Percentiles rank a stretch among this genome's conserved stretches.
These are phyloP conservation scores for Venustoraphidia nigricollis DNA, from an alignment of 2,888 invertebrate genomes.

Conservation along the genomic window DNA sequence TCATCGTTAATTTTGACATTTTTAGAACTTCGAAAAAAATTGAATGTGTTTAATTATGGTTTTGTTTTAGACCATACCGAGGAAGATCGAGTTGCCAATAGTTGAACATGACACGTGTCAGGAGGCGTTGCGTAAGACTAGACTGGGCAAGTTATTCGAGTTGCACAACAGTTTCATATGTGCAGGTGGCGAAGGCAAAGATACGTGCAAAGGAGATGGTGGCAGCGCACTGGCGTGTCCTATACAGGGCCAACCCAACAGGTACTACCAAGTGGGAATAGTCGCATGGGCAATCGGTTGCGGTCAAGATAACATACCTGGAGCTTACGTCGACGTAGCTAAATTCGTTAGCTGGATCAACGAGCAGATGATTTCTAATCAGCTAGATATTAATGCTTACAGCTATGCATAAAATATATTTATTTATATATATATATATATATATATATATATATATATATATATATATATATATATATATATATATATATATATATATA, in stretches of 20 bases:
- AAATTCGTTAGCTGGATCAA: conserved; percentile 30
- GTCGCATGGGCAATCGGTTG: conserved; percentile 37
- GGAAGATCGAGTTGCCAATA: conserved; percentile 55
- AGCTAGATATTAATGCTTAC: conserved; percentile 28
- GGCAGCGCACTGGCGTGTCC: conserved; percentile 68
- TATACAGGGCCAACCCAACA: conserved; percentile 28
- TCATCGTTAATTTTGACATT: too few relatives aligned
- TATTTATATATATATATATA: too few relatives aligned
- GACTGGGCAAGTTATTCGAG: conserved; percentile 48
- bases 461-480: too few relatives aligned
- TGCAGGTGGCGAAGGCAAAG: conserved; percentile 62
- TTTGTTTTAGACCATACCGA: conserved; percentile 38
- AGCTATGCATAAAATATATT: conserved; percentile 6
- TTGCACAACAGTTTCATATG: conserved; percentile 59
- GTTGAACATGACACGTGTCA: conserved; percentile 22
- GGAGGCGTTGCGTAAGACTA: conserved; percentile 41
- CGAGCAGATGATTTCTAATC: conserved; percentile 22
- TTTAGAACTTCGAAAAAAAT: too few relatives aligned
- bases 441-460: too few relatives aligned
- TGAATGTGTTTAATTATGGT: too few relatives aligned
- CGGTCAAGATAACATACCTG: conserved; percentile 30
- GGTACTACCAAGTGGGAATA: conserved; percentile 39
- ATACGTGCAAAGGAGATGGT: conserved; percentile 58
- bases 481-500: too few relatives aligned
- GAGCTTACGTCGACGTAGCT: conserved; percentile 33